Conservation (phyloP, 2,113 vertebrate species). For the Eulemur rufifrons region DNA sequence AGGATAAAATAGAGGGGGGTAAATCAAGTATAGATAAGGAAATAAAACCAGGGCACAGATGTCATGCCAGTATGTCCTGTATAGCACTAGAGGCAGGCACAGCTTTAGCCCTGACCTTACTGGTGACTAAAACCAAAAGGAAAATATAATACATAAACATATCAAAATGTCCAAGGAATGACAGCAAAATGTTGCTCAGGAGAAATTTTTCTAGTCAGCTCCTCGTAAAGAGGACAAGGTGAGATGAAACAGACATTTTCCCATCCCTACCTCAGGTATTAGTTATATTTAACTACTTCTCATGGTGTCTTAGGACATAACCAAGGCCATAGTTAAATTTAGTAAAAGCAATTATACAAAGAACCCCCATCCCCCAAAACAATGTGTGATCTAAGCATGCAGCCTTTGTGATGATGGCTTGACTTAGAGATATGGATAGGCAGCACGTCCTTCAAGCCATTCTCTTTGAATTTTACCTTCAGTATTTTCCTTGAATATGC, state of each 20-base stretch:
- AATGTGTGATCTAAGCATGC: not conserved
- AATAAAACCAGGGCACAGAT: not conserved
- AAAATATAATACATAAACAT: not conserved
- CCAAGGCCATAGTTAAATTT: not conserved
- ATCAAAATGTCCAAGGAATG: not conserved
- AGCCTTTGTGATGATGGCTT: not conserved
- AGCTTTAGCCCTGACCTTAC: not conserved
- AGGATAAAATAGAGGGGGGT: not conserved
- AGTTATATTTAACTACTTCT: not conserved
- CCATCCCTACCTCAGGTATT: not conserved
- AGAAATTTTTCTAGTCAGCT: not conserved
- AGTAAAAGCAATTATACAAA: not conserved
- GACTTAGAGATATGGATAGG: not conserved
- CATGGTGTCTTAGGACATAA: not conserved
- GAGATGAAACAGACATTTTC: not conserved
- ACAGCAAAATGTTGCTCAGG: not conserved
- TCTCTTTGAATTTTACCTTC: not conserved
- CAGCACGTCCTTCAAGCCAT: not conserved
- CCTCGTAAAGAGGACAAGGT: not conserved
- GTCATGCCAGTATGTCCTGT: too few relatives aligned
- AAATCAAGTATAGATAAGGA: not conserved
- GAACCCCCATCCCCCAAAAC: not conserved
- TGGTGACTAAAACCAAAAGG: not conserved
- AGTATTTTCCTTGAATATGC: not conserved
- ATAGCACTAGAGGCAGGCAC: not conserved